A percentile compares a stretch with the other conserved stretches of the same genome.
These are phyloP conservation scores for Dreissena polymorpha DNA, from an alignment of 1,140 invertebrate species.

Conservation along the genomic window DNA sequence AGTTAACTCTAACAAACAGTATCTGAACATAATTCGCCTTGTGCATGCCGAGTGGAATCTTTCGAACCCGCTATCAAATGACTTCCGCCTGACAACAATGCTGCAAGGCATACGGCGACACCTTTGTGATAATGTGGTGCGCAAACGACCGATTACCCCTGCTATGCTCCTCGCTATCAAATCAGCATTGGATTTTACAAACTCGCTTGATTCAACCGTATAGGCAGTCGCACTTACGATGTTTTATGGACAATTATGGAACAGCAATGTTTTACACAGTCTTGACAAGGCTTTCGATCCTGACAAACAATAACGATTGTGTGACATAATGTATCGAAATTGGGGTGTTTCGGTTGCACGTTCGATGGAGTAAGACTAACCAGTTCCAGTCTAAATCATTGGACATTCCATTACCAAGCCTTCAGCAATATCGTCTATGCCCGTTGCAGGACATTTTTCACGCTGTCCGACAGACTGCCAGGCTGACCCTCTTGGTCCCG, in stretches of 20 bases:
- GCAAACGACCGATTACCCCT: constrained; percentile 15
- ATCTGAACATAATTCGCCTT: constrained; percentile 12
- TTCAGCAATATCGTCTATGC: too few relatives aligned
- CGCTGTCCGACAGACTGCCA: too few relatives aligned
- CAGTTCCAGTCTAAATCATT: too few relatives aligned
- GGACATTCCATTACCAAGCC: too few relatives aligned
- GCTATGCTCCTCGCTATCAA: background rate
- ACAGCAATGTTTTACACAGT: too few relatives aligned
- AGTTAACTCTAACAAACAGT: constrained; percentile 17
- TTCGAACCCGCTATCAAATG: background rate
- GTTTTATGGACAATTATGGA: constrained; percentile 25
- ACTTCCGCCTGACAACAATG: background rate
- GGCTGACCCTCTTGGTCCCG: too few relatives aligned
- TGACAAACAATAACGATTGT: too few relatives aligned
- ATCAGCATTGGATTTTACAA: background rate
- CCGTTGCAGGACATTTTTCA: too few relatives aligned
- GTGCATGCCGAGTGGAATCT: constrained; percentile 21
- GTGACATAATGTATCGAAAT: too few relatives aligned
- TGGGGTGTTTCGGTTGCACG: background rate
- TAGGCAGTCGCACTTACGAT: constrained; percentile 19
- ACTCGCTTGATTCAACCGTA: constrained; percentile 5
- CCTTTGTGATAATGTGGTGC: constrained; percentile 10
- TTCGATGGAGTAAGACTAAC: too few relatives aligned
- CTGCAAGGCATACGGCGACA: constrained; percentile 7
- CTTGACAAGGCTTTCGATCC: too few relatives aligned